Conservation (phyloP, 64 coral and sea anemone genomes). For the Dendronephthya gigantea region DNA sequence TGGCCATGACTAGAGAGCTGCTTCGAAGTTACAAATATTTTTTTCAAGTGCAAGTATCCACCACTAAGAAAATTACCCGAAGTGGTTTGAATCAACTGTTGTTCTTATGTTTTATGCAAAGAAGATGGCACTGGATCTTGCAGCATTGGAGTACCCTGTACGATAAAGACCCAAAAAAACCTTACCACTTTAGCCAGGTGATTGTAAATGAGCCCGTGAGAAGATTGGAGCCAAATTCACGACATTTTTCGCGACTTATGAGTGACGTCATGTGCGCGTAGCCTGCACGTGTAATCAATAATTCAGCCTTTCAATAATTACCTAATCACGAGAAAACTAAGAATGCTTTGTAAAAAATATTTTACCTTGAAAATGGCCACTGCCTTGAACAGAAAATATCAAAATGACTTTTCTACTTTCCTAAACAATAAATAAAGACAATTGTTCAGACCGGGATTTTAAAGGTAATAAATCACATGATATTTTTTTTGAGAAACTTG, state of each 20-base stretch:
- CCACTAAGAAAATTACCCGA: too few relatives aligned
- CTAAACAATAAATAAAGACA: slow-evolving; percentile 24
- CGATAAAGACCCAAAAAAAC: too few relatives aligned
- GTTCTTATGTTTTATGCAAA: too few relatives aligned
- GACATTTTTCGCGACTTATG: slow-evolving; percentile 84
- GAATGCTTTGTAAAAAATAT: background rate
- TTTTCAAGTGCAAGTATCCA: too few relatives aligned
- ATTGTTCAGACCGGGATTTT: background rate
- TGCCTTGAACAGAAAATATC: slow-evolving; percentile 96
- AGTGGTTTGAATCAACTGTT: too few relatives aligned
- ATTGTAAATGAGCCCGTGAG: slow-evolving; percentile 77
- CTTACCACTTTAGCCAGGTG: slow-evolving; percentile 91
- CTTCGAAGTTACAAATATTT: too few relatives aligned
- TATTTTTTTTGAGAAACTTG: background rate
- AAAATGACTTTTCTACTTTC: slow-evolving; percentile 77
- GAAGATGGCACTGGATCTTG: too few relatives aligned
- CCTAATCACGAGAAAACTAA: background rate
- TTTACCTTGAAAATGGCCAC: slow-evolving; percentile 95
- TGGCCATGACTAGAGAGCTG: background rate
- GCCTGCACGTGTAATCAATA: slow-evolving; percentile 35
- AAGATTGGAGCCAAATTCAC: slow-evolving; percentile 82
- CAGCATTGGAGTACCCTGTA: too few relatives aligned
- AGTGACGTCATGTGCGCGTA: slow-evolving; percentile 75
- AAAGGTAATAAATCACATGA: background rate
- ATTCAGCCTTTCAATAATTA: too few relatives aligned